These are phyloP conservation scores for Scortum barcoo DNA, from an alignment of 2,113 vertebrate species.

Conservation along the genomic window DNA sequence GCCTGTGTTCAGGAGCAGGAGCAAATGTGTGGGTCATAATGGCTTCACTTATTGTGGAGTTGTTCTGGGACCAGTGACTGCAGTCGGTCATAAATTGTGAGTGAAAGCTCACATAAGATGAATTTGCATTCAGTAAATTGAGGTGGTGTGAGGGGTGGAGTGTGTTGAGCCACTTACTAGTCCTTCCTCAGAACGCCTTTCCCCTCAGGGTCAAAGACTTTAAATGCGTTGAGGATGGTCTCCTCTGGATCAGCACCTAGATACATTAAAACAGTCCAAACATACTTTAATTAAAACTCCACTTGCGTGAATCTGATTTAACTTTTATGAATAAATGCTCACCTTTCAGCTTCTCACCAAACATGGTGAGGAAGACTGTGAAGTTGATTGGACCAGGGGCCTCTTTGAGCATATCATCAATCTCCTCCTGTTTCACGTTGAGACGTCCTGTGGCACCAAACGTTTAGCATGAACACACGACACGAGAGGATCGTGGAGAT, in stretches of 20 bases:
- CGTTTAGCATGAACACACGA: background rate
- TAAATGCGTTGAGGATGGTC: conserved; percentile 96
- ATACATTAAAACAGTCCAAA: conserved; percentile 27
- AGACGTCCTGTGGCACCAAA: conserved; percentile 86
- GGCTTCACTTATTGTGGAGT: background rate
- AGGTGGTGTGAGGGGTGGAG: background rate
- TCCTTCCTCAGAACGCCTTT: conserved; percentile 93
- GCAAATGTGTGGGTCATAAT: background rate
- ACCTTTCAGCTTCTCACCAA: conserved; percentile 97
- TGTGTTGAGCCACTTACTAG: conserved; percentile 87
- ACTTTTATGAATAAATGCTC: background rate
- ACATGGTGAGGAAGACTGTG: conserved; percentile 97
- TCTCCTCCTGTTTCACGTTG: conserved; percentile 96
- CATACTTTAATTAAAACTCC: background rate
- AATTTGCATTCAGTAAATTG: conserved; percentile 8
- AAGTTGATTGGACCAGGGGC: conserved; percentile 95
- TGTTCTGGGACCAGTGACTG: background rate
- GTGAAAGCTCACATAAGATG: background rate
- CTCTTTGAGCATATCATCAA: conserved; percentile 97
- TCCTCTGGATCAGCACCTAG: conserved; percentile 93
- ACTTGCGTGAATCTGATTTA: background rate
- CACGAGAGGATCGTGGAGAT: background rate
- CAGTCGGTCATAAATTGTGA: conserved; percentile 8
- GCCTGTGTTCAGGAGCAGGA: background rate
- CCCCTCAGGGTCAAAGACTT: conserved; percentile 96